Evolutionary conservation across 2,797 vertebrate genomes (phyloP).

Genomic region (Phrynocephalus forsythii): DNA sequence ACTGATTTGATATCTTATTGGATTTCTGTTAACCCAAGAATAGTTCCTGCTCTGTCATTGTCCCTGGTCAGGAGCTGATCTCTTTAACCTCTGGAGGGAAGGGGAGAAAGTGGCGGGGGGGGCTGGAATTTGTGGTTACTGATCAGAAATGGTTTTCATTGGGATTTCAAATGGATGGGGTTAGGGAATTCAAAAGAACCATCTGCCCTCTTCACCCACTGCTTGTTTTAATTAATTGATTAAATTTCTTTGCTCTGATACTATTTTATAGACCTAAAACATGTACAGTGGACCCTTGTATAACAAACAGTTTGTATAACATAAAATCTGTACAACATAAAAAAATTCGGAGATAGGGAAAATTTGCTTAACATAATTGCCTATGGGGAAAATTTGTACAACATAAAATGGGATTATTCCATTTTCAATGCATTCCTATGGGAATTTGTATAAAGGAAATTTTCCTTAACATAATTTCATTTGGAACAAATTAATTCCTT

Average conservation of each 20-base stretch:
- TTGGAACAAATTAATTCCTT: too few species aligned
- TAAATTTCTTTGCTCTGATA: constrained; percentile 67
- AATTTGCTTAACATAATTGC: too few species aligned
- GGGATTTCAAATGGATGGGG: constrained; percentile 66
- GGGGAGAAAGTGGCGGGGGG: constrained; percentile 47
- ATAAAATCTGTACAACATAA: too few species aligned
- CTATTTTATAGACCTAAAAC: constrained; percentile 16
- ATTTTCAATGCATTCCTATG: too few species aligned
- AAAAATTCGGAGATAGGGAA: too few species aligned
- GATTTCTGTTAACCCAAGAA: constrained; percentile 61
- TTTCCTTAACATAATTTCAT: too few species aligned
- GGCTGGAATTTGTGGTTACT: constrained; percentile 68
- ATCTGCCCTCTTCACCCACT: constrained; percentile 74
- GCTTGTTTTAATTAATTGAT: constrained; percentile 76
- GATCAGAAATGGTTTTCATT: constrained; percentile 24
- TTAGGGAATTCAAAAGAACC: constrained; percentile 71
- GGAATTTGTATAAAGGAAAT: too few species aligned
- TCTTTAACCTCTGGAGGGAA: constrained; percentile 1
- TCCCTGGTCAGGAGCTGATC: constrained; percentile 45
- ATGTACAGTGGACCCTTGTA: neutral
- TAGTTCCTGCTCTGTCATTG: constrained; percentile 30
- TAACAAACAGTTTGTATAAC: too few species aligned
- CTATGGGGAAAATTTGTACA: too few species aligned
- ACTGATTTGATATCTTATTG: constrained; percentile 58
- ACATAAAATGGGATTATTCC: too few species aligned